Conservation (phyloP, 1,140 invertebrate species). For the Cepaea nemoralis region DNA sequence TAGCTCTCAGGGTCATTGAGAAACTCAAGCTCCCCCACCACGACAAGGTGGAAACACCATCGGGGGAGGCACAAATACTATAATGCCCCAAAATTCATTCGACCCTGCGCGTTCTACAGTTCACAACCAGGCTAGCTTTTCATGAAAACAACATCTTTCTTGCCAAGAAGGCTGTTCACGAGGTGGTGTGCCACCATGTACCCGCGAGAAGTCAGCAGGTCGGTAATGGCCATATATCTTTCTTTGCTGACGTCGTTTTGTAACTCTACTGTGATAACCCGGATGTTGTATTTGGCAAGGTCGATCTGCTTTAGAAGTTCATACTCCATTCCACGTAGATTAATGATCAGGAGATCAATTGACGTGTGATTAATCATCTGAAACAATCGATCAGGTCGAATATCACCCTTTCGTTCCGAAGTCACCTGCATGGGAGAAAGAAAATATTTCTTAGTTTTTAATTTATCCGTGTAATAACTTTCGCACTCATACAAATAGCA, state of each 20-base stretch:
- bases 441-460: no score
- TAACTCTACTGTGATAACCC: constrained; percentile 3
- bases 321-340: background rate
- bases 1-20: no score
- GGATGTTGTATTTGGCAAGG: background rate
- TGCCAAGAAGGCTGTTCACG: background rate
- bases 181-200: background rate
- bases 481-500: no score
- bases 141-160: background rate
- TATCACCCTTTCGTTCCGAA: background rate
- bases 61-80: no score
- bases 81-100: no score
- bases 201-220: background rate
- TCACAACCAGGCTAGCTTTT: background rate
- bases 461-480: no score
- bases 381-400: background rate
- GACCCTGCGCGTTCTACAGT: no score
- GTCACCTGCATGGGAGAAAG: background rate
- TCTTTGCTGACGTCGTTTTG: background rate
- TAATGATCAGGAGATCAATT: constrained; percentile 11
- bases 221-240: background rate
- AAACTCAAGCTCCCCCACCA: no score
- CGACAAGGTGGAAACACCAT: no score
- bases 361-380: background rate
- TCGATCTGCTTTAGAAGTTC: background rate